A percentile compares a stretch with the other conserved stretches of the same genome.
Conservation (phyloP, 2,113 vertebrate species). For the Alces alces region DNA sequence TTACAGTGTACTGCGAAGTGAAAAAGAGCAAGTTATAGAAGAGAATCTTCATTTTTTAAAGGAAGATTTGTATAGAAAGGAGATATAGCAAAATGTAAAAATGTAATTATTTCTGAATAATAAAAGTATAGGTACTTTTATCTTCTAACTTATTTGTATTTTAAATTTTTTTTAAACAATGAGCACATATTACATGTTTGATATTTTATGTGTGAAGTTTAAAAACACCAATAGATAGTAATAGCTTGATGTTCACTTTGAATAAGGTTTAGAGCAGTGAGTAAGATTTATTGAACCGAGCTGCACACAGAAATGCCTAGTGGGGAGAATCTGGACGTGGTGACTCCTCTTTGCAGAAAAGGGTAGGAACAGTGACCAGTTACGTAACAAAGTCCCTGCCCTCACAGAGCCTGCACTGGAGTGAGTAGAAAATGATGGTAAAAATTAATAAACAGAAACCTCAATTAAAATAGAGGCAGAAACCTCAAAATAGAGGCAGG, state of each 20-base stretch:
- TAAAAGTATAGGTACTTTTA: conserved; percentile 8
- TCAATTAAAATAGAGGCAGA: neutral
- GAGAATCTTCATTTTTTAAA: neutral
- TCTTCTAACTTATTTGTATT: neutral
- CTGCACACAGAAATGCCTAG: neutral
- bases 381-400: neutral
- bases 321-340: neutral
- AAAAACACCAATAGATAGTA: neutral
- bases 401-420: neutral
- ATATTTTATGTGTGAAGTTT: neutral
- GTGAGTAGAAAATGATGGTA: neutral
- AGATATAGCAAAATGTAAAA: neutral
- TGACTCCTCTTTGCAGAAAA: neutral
- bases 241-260: neutral
- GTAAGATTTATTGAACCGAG: neutral
- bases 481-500: neutral
- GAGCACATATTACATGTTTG: neutral
- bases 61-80: neutral
- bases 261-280: neutral
- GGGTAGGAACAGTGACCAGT: neutral
- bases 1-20: neutral
- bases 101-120: neutral
- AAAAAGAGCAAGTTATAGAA: neutral
- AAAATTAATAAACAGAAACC: neutral
- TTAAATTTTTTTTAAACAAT: neutral